A percentile compares a stretch with the other conserved stretches of the same genome.
These are phyloP conservation scores for Diabrotica undecimpunctata DNA, from an alignment of 1,140 invertebrate species.

Conservation along the genomic window DNA sequence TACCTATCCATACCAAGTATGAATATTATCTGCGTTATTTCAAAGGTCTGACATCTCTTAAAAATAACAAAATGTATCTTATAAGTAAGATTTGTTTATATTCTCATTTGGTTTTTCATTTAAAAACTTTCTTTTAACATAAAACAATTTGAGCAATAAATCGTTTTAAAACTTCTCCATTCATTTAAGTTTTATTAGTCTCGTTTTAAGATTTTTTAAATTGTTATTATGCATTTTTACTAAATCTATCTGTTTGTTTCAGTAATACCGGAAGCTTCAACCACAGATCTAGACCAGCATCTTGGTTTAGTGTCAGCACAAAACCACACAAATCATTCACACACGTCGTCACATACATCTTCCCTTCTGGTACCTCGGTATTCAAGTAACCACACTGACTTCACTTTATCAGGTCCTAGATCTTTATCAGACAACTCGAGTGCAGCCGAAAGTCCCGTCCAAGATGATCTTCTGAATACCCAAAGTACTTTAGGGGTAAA, in stretches of 20 bases:
- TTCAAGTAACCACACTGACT: constrained; percentile 49
- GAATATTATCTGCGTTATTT: no score
- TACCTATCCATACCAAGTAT: no score
- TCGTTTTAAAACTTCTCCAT: no score
- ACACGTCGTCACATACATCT: constrained; percentile 44
- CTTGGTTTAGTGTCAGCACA: constrained; percentile 63
- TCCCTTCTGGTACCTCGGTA: constrained; percentile 57
- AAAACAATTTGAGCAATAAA: no score
- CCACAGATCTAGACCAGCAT: constrained; percentile 73
- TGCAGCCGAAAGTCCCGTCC: constrained; percentile 75
- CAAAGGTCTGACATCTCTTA: no score
- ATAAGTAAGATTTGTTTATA: no score
- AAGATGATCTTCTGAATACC: constrained; percentile 64
- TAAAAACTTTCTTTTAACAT: no score
- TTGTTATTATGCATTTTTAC: no score
- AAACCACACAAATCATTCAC: constrained; percentile 47
- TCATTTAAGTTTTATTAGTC: no score
- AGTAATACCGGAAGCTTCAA: constrained; percentile 72
- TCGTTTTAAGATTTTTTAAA: no score
- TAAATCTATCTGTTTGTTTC: constrained; percentile 34
- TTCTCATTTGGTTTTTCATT: no score
- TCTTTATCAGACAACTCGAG: constrained; percentile 78
- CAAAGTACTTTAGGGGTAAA: constrained; percentile 54
- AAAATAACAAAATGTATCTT: no score
- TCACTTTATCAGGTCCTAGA: constrained; percentile 56